phyloP scores from a whole-genome alignment of 2,888 invertebrate species.

The Mamestra brassicae region DNA sequence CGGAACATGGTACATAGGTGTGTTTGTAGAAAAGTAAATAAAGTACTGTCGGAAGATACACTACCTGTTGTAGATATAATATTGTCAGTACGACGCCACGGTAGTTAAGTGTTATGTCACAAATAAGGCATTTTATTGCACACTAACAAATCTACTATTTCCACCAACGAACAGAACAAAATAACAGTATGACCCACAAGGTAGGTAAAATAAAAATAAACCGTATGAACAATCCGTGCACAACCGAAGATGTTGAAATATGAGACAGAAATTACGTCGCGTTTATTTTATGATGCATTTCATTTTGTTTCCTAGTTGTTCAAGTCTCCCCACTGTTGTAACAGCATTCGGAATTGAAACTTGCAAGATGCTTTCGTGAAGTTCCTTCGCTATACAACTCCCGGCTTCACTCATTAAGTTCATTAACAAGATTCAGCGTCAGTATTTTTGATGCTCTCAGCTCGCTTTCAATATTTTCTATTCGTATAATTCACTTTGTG shows the following conservation, averaged over 20 bases:
- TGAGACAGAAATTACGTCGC: conserved; percentile 66
- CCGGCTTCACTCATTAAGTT: conserved; percentile 87
- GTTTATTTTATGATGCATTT: conserved; percentile 81
- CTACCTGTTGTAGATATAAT: background rate
- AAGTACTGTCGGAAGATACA: conserved; percentile 14
- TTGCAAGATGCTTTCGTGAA: conserved; percentile 82
- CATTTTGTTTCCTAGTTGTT: conserved; percentile 76
- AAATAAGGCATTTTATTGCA: conserved; percentile 33
- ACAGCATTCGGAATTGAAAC: conserved; percentile 83
- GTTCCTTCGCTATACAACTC: conserved; percentile 81
- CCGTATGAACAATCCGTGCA: conserved; percentile 46
- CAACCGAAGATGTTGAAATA: conserved; percentile 64
- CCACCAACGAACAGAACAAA: conserved; percentile 26
- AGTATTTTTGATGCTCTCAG: conserved; percentile 86
- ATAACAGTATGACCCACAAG: conserved; percentile 59
- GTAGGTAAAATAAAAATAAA: conserved; percentile 53
- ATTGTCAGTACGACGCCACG: background rate
- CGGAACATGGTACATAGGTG: background rate
- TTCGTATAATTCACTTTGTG: conserved; percentile 85
- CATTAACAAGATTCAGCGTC: conserved; percentile 87
- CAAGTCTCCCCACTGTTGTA: conserved; percentile 74
- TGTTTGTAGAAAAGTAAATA: conserved; percentile 27
- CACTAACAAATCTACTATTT: conserved; percentile 38
- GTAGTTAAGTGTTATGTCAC: conserved; percentile 10
- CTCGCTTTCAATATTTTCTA: conserved; percentile 86